A percentile compares a stretch with the other conserved stretches of the same genome.
Evolutionary conservation across 2,113 vertebrate genomes (phyloP).

Genomic region (Gasterosteus aculeatus): DNA sequence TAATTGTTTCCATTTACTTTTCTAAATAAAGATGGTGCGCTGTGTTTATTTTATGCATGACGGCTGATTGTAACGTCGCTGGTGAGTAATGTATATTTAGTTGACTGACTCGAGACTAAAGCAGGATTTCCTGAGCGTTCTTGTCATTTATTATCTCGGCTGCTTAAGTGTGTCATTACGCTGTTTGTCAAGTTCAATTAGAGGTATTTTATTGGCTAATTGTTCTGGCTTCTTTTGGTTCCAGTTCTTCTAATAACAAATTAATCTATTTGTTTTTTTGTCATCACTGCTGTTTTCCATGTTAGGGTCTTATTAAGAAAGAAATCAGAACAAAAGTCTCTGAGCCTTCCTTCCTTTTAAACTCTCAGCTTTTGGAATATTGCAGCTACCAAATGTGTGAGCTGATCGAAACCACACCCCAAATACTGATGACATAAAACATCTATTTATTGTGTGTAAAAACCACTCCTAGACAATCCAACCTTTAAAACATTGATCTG

Average conservation of each 20-base stretch:
- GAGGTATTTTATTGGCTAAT: conserved; percentile 24
- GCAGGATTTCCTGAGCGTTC: conserved; percentile 45
- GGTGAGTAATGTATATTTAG: conserved; percentile 61
- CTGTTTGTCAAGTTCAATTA: conserved; percentile 49
- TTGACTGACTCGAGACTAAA: conserved; percentile 36
- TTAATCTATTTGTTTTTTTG: conserved; percentile 46
- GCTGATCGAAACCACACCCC: conserved; percentile 3
- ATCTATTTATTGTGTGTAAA: not conserved
- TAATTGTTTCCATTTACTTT: conserved; percentile 52
- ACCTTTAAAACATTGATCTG: conserved; percentile 5
- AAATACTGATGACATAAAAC: conserved; percentile 1
- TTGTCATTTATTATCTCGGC: conserved; percentile 55
- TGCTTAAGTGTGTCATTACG: conserved; percentile 37
- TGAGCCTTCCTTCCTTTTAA: conserved; percentile 20
- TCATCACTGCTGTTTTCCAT: conserved; percentile 29
- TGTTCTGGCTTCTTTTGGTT: conserved; percentile 24
- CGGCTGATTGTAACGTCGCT: conserved; percentile 44
- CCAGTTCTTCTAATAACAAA: conserved; percentile 36
- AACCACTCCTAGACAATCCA: not conserved
- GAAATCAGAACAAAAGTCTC: conserved; percentile 43
- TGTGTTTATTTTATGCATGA: conserved; percentile 59
- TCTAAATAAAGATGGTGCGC: conserved; percentile 39
- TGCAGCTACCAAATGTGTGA: not conserved
- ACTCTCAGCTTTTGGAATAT: conserved; percentile 1
- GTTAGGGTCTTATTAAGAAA: conserved; percentile 14